phyloP scores from a whole-genome alignment of 2,888 invertebrate species.

The Zele albiditarsus region DNA sequence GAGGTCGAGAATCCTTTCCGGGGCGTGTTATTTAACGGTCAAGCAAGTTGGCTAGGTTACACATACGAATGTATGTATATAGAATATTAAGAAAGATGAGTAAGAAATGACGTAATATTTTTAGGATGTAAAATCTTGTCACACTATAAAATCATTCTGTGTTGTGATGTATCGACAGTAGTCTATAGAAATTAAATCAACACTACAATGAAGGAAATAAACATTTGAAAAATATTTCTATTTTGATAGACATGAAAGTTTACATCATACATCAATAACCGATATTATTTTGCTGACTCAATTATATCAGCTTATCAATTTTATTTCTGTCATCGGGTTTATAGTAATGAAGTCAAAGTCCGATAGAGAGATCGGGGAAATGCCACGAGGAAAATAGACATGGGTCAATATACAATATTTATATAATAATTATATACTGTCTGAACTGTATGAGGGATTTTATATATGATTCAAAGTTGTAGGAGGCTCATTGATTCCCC shows the following conservation, averaged over 20 bases:
- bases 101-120: slow-evolving; percentile 18
- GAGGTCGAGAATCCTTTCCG: slow-evolving; percentile 49
- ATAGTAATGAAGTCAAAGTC: slow-evolving; percentile 13
- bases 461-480: not conserved
- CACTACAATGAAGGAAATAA: not conserved
- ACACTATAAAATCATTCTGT: not conserved
- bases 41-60: not conserved
- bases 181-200: not conserved
- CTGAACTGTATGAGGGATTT: slow-evolving; percentile 22
- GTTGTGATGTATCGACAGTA: not conserved
- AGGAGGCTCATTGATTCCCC: slow-evolving; percentile 11
- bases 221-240: not conserved
- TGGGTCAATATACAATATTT: not conserved
- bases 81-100: not conserved
- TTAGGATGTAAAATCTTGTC: not conserved
- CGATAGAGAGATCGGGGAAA: slow-evolving; percentile 18
- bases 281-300: slow-evolving; percentile 8
- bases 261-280: not conserved
- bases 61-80: too few species aligned
- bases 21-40: slow-evolving; percentile 38
- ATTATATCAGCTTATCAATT: slow-evolving; percentile 25
- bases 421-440: not conserved
- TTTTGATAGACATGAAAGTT: not conserved
- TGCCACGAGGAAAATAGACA: not conserved
- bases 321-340: not conserved